Evolutionary conservation across 2,113 vertebrate genomes (phyloP), one percentile per base, ranked within the genome.

Genomic region (Dipodomys ordii): DNA sequence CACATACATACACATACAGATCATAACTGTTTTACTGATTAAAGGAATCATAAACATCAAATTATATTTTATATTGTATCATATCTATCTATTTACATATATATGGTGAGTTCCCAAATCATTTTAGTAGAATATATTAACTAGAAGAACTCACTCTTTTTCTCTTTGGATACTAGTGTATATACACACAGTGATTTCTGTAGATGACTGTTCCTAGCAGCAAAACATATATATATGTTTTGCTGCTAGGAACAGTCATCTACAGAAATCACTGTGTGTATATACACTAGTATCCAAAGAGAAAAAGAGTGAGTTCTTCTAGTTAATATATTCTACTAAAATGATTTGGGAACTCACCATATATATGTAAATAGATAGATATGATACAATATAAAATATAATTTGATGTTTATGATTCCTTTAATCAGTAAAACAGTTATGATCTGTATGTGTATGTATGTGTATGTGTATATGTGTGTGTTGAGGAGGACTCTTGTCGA

Each of bases 241-340:
- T 62, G 79, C 13, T 84, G 81, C 23, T 19, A 3, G 49, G 62
- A 19, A 18, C n/a, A 84, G 25, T 84, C 18, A 71, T 16, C 35
- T 64, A 64, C 65, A 16, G 49, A 90, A 88, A 94, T 83, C 13
- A 71, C 9, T 87, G 81, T 3, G n/a, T n/a, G 18, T 62, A 7
- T 69, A 30, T 57, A 35, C 77, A 79, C 9, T 71, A 60, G 68
- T 83, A 65, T 90, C 39, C 62, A 74, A 78, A 89, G 10, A 87
- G 19, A 87, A 83, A 74, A 27, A 28, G 30, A 73, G 28, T 28
- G 32, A 73, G 32, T 71, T 86, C 57, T 82, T 93, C 53, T 13
- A 79, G 18, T 92, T 71, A 83, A 53, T 64, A 35, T 73, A 46
- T 60, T 74, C 27, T 13, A 71, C 30, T 87, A 71, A 94, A 91